Percentiles rank a stretch among this genome's conserved stretches.
Evolutionary conservation across 2,113 vertebrate genomes (phyloP).

Genomic region (Synodontis membranacea): DNA sequence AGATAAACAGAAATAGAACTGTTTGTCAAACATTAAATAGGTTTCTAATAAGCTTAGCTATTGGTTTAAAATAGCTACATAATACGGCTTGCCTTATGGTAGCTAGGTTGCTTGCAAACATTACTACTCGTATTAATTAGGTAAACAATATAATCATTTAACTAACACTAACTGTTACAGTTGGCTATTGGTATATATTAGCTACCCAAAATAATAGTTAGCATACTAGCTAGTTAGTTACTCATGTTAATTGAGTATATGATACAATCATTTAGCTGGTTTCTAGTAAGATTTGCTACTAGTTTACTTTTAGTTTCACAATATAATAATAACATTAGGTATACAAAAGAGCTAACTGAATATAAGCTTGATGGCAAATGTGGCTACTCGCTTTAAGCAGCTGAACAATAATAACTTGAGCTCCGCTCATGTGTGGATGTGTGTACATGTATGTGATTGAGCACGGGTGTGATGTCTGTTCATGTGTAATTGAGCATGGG

Average conservation of each 20-base stretch:
- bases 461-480: background rate
- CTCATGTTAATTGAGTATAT: background rate
- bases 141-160: too few species aligned
- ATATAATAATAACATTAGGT: background rate
- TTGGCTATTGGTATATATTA: too few species aligned
- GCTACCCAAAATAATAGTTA: background rate
- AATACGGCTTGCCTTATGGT: background rate
- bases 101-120: too few species aligned
- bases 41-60: background rate
- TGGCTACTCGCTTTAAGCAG: background rate
- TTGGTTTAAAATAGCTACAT: background rate
- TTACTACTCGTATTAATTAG: too few species aligned
- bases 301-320: background rate
- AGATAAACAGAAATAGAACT: too few species aligned
- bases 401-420: background rate
- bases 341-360: background rate
- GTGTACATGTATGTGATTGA: background rate
- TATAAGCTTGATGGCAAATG: background rate
- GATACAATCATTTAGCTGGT: background rate
- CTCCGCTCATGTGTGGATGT: background rate
- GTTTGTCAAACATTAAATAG: background rate
- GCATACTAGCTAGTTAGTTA: background rate
- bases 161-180: too few species aligned
- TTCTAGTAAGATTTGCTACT: too few species aligned
- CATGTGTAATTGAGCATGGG: slow-evolving; percentile 23